Evolutionary conservation across 2,888 invertebrate species (phyloP).

Genomic region (Limenitis camilla): DNA sequence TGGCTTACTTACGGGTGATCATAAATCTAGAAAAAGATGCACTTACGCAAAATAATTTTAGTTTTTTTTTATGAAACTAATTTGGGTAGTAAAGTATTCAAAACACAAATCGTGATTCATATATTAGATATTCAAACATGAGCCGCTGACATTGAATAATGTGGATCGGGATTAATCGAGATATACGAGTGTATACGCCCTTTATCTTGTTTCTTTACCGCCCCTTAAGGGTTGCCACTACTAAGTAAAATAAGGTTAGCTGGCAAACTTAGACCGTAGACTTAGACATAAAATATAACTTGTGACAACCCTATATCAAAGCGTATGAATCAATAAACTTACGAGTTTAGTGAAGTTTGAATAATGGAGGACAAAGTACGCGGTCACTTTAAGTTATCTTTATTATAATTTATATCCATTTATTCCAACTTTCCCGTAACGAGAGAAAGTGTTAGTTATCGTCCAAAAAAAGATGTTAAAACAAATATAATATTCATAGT

Average conservation of each 20-base stretch:
- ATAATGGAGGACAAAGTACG: slow-evolving; percentile 20
- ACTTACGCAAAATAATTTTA: too few relatives aligned
- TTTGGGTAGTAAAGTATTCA: background rate
- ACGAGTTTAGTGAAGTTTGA: slow-evolving; percentile 24
- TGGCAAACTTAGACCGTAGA: background rate
- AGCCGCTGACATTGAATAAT: slow-evolving; percentile 25
- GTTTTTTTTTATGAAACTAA: background rate
- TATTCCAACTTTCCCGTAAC: slow-evolving; percentile 13
- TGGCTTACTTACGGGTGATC: too few relatives aligned
- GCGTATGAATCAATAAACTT: slow-evolving; percentile 26
- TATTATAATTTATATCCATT: slow-evolving; percentile 26
- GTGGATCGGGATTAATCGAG: slow-evolving; percentile 24
- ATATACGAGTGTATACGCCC: slow-evolving; percentile 19
- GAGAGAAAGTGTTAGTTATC: slow-evolving; percentile 21
- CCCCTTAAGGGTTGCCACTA: slow-evolving; percentile 16
- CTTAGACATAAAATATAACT: too few relatives aligned
- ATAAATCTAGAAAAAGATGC: too few relatives aligned
- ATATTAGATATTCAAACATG: slow-evolving; percentile 20
- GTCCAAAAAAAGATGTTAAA: too few relatives aligned
- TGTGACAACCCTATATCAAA: slow-evolving; percentile 16
- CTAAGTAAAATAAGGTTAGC: background rate
- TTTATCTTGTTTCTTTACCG: slow-evolving; percentile 23
- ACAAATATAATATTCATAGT: too few relatives aligned
- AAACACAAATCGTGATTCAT: slow-evolving; percentile 11
- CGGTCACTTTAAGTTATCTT: slow-evolving; percentile 17